phyloP scores from a whole-genome alignment of 1,140 invertebrate genomes.

The Pseudomyrmex flavicornis region DNA sequence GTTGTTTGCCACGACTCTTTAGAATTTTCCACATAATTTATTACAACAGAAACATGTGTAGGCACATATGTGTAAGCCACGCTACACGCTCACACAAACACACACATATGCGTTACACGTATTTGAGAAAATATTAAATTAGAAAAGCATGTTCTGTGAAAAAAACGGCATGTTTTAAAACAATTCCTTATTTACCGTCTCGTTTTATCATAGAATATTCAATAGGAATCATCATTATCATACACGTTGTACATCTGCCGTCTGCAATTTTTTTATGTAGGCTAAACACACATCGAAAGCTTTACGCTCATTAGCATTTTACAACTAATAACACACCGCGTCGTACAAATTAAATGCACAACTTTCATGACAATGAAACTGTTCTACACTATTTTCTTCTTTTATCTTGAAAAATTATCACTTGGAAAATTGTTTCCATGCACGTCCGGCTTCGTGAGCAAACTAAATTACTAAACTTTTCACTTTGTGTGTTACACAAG shows the following conservation, averaged over 20 bases:
- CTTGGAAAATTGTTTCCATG: neutral
- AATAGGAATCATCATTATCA: constrained; percentile 27
- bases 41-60: neutral
- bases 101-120: too few species aligned
- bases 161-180: constrained; percentile 36
- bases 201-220: constrained; percentile 36
- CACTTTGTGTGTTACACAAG: too few species aligned
- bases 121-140: too few species aligned
- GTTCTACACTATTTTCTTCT: neutral
- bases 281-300: neutral
- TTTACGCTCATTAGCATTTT: neutral
- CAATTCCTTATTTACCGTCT: constrained; percentile 39
- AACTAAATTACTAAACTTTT: constrained; percentile 20
- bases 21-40: neutral
- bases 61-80: neutral
- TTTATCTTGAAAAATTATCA: neutral
- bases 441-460: neutral
- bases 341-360: neutral
- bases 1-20: neutral
- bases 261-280: neutral
- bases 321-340: constrained; percentile 2
- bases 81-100: neutral
- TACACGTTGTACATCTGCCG: neutral
- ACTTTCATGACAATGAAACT: neutral
- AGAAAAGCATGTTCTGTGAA: neutral